Evolutionary conservation across 1,140 invertebrate species (phyloP).

Genomic region (Zaprionus davidi): DNA sequence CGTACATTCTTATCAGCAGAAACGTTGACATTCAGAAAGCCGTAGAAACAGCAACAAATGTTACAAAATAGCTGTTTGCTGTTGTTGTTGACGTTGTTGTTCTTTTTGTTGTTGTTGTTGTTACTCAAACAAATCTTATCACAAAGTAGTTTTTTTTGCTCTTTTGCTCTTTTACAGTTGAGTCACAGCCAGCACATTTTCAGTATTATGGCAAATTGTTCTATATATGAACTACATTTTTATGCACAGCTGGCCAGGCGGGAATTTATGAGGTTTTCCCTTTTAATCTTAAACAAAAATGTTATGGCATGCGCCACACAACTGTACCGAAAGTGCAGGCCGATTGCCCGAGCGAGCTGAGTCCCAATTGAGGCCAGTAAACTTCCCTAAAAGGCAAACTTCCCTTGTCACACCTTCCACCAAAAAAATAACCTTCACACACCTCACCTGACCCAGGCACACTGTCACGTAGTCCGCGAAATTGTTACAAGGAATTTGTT

Average conservation of each 20-base stretch:
- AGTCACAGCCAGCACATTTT: slow-evolving; percentile 41
- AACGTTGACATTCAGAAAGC: slow-evolving; percentile 69
- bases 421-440: neutral
- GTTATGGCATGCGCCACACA: neutral
- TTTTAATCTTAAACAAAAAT: neutral
- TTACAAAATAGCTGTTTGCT: slow-evolving; percentile 55
- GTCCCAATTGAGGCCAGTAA: slow-evolving; percentile 14
- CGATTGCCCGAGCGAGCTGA: neutral
- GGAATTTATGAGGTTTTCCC: slow-evolving; percentile 17
- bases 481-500: neutral
- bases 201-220: slow-evolving; percentile 6
- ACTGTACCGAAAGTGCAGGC: slow-evolving; percentile 19
- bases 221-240: slow-evolving; percentile 5
- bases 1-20: slow-evolving; percentile 57
- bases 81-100: slow-evolving; percentile 8
- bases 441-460: slow-evolving; percentile 14
- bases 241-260: slow-evolving; percentile 2
- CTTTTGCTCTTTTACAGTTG: slow-evolving; percentile 38
- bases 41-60: slow-evolving; percentile 40
- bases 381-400: slow-evolving; percentile 2
- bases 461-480: neutral
- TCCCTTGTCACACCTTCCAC: slow-evolving; percentile 17
- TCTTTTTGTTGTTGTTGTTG: slow-evolving; percentile 4
- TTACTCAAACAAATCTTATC: slow-evolving; percentile 62
- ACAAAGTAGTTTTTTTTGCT: slow-evolving; percentile 19